Evolutionary conservation across 92 coral and sea anemone species (phyloP).

Genomic region (Paragorgia papillata): DNA sequence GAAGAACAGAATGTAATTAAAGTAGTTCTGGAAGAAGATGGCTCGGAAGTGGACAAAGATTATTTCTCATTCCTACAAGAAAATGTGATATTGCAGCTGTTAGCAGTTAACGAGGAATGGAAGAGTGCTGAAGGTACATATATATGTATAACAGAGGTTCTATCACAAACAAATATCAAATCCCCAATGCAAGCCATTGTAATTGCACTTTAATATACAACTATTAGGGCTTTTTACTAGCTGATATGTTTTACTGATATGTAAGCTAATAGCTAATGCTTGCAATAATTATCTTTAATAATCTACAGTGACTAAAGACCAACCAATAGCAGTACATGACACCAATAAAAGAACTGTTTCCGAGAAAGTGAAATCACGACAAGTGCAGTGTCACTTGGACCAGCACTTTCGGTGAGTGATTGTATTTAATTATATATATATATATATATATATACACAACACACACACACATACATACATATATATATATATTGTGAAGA

Average conservation of each 20-base stretch:
- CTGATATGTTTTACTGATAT: constrained; percentile 9
- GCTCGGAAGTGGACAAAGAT: constrained; percentile 57
- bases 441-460: too few relatives aligned
- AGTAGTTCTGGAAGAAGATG: constrained; percentile 59
- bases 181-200: too few relatives aligned
- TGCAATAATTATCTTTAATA: too few relatives aligned
- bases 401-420: constrained; percentile 43
- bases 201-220: constrained; percentile 7
- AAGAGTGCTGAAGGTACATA: constrained; percentile 21
- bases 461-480: too few relatives aligned
- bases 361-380: constrained; percentile 30
- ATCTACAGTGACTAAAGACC: constrained; percentile 22
- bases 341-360: constrained; percentile 2
- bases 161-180: not conserved
- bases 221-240: not conserved
- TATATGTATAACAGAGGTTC: constrained; percentile 9
- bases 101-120: constrained; percentile 54
- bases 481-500: too few relatives aligned
- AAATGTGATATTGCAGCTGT: constrained; percentile 49
- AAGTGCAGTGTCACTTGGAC: constrained; percentile 41
- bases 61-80: constrained; percentile 52
- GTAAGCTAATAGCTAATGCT: too few relatives aligned
- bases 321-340: constrained; percentile 2
- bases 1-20: not conserved
- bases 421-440: not conserved